Conservation (phyloP, 35 echinoderm and acorn worm genomes). For the Holothuria glaberrima region DNA sequence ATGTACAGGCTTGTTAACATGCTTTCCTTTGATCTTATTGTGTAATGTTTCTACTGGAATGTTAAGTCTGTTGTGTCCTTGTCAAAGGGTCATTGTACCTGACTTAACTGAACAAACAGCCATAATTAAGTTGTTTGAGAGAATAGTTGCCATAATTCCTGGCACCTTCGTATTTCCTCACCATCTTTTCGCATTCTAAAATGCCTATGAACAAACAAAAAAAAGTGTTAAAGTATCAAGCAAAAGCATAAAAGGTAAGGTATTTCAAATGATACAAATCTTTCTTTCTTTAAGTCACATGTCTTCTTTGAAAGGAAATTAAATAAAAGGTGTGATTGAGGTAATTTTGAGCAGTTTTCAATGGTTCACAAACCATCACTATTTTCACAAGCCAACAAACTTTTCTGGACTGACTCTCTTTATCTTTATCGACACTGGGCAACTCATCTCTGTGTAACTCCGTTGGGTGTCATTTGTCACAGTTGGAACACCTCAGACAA, state of each 20-base stretch:
- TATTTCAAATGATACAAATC: no score
- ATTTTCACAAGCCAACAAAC: neutral
- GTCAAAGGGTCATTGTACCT: neutral
- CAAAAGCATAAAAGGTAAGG: no score
- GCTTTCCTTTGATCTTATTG: conserved; percentile 44
- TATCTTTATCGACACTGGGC: neutral
- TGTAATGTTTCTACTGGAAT: conserved; percentile 34
- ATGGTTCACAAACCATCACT: conserved; percentile 54
- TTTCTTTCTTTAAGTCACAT: no score
- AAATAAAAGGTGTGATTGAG: no score
- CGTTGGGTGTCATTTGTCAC: conserved; percentile 54
- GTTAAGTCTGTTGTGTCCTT: conserved; percentile 2
- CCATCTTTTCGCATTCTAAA: no score
- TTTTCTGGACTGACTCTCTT: conserved; percentile 9
- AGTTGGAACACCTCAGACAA: conserved; percentile 23
- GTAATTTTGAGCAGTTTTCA: no score
- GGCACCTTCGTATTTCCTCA: neutral
- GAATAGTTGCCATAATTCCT: neutral
- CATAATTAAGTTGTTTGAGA: neutral
- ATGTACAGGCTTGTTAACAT: conserved; percentile 40
- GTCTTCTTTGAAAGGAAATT: no score
- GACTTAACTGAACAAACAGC: neutral
- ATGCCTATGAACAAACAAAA: no score
- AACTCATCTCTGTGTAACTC: conserved; percentile 41
- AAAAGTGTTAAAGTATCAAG: no score